These are phyloP conservation scores for Mus musculus DNA, from an alignment of 2,113 vertebrate genomes.

Conservation along the genomic window DNA sequence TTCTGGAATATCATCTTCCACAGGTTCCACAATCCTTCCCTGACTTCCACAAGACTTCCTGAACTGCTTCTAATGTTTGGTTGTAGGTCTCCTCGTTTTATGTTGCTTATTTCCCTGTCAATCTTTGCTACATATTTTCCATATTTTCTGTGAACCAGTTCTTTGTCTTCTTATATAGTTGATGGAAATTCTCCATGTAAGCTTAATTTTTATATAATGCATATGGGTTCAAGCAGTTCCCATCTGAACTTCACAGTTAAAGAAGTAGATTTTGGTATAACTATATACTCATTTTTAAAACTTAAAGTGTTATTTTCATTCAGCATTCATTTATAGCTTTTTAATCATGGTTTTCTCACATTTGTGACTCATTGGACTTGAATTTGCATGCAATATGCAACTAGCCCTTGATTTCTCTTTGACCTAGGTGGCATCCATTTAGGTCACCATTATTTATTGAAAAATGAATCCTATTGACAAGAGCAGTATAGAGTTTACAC, in stretches of 20 bases:
- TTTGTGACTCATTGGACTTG: conserved; percentile 32
- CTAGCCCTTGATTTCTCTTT: neutral
- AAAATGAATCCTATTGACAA: neutral
- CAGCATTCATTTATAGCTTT: neutral
- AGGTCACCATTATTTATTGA: neutral
- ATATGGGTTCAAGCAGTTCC: neutral
- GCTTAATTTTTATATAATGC: neutral
- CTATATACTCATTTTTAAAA: neutral
- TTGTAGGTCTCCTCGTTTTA: neutral
- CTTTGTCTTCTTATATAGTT: conserved; percentile 5
- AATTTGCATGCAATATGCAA: neutral
- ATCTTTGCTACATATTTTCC: neutral
- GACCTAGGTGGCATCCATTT: neutral
- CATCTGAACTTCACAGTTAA: neutral
- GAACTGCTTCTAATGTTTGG: no score
- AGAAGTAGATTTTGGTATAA: neutral
- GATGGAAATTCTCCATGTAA: neutral
- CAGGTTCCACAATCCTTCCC: no score
- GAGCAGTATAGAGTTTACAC: no score
- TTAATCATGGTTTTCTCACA: neutral
- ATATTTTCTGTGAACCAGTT: neutral
- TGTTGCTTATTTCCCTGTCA: neutral
- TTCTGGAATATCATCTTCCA: no score
- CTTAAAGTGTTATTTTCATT: neutral
- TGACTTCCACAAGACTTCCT: no score